Conservation (phyloP, 2,888 invertebrate species). For the Synergus umbraculus region DNA sequence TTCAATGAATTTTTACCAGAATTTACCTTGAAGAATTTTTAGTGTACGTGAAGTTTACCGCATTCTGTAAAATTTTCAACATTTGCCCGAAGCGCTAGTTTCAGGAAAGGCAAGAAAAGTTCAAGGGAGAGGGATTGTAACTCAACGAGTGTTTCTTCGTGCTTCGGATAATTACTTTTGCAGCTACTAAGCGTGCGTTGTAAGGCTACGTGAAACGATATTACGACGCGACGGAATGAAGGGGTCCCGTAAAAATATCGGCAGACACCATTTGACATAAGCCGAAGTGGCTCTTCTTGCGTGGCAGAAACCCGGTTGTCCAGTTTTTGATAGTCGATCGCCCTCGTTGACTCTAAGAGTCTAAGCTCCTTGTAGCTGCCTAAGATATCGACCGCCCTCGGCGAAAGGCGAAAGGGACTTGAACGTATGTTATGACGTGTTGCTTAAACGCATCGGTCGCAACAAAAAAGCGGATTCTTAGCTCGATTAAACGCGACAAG, state of each 20-base stretch:
- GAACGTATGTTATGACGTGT: constrained; percentile 46
- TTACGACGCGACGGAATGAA: constrained; percentile 26
- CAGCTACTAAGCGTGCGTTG: constrained; percentile 42
- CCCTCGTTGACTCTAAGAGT: constrained; percentile 32
- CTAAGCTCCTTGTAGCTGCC: not conserved
- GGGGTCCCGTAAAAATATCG: constrained; percentile 40
- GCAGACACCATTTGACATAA: constrained; percentile 19
- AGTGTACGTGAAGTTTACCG: constrained; percentile 12
- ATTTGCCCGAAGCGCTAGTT: constrained; percentile 31
- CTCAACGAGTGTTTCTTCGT: constrained; percentile 29
- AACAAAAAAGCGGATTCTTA: constrained; percentile 31
- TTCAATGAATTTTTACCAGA: not conserved
- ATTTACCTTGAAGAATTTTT: constrained; percentile 30
- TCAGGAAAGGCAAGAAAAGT: constrained; percentile 29
- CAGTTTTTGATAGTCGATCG: constrained; percentile 39
- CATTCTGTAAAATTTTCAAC: constrained; percentile 37
- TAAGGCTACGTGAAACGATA: constrained; percentile 35
- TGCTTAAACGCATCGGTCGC: constrained; percentile 39
- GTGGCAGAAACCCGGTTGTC: constrained; percentile 28
- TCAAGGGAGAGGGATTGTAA: constrained; percentile 22
- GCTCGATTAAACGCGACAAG: constrained; percentile 43
- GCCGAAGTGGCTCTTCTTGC: not conserved
- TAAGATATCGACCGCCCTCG: constrained; percentile 13
- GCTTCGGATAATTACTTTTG: constrained; percentile 42
- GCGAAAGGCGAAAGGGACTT: constrained; percentile 32